These are phyloP conservation scores for Scrobipalpa atriplicella DNA, from an alignment of 2,888 invertebrate species.

Conservation along the genomic window DNA sequence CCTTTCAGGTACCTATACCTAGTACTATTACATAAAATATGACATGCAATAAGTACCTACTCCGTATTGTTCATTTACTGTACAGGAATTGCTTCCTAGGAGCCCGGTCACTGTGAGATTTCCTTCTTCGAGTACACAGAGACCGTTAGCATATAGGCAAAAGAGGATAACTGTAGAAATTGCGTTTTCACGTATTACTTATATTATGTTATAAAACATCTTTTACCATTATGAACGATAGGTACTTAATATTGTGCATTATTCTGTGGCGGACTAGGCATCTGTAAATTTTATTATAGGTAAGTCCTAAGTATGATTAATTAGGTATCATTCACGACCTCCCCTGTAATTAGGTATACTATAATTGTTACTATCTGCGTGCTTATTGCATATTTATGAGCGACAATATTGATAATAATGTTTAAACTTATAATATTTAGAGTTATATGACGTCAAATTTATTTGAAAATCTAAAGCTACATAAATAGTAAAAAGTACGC, in stretches of 20 bases:
- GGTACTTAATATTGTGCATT: no score
- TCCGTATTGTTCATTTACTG: slow-evolving; percentile 3
- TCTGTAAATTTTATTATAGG: no score
- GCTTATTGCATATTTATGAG: no score
- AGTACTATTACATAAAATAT: not conserved
- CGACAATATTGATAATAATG: no score
- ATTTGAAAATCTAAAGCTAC: not conserved
- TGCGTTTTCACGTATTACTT: not conserved
- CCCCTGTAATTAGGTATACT: no score
- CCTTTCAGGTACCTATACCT: no score
- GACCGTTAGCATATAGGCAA: not conserved
- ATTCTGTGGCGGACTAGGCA: no score
- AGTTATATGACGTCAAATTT: not conserved
- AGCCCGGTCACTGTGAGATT: not conserved
- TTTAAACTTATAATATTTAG: no score
- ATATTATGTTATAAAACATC: not conserved
- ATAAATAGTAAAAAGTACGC: not conserved
- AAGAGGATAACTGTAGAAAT: not conserved
- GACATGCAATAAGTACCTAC: slow-evolving; percentile 13
- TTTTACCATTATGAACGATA: no score
- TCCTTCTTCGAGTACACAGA: slow-evolving; percentile 14
- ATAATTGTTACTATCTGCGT: no score
- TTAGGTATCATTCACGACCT: no score
- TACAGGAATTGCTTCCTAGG: not conserved
- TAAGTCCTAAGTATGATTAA: no score